Percentiles rank a stretch among this genome's conserved stretches.
Evolutionary conservation across 2,797 vertebrate genomes (phyloP).

Genomic region (Okamejei kenojei): DNA sequence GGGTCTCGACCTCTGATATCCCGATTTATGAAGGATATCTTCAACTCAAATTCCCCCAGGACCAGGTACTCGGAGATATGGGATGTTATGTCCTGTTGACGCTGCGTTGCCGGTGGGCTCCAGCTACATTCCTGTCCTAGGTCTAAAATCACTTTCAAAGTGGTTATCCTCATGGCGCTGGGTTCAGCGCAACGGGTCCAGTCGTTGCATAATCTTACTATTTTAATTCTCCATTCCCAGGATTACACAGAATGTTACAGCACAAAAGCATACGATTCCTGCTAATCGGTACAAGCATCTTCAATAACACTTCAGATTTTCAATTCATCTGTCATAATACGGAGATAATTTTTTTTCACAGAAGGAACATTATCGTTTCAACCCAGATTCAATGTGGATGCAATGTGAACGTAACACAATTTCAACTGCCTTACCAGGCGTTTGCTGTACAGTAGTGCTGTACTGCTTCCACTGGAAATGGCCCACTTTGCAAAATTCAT

Average conservation of each 20-base stretch:
- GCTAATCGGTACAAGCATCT: neutral
- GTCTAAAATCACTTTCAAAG: too few relatives aligned
- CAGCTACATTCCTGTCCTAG: too few relatives aligned
- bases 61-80: too few relatives aligned
- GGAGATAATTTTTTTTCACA: neutral
- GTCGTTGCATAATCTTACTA: too few relatives aligned
- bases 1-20: too few relatives aligned
- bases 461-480: conserved; percentile 89
- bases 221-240: neutral
- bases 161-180: too few relatives aligned
- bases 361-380: neutral
- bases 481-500: conserved; percentile 96
- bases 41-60: too few relatives aligned
- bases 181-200: too few relatives aligned
- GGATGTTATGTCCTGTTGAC: too few relatives aligned
- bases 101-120: too few relatives aligned
- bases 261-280: neutral
- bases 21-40: too few relatives aligned
- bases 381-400: neutral
- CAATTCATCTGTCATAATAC: neutral
- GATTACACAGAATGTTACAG: neutral
- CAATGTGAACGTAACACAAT: neutral
- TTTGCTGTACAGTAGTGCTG: conserved; percentile 92
- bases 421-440: conserved; percentile 70
- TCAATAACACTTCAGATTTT: neutral